A percentile compares a stretch with the other conserved stretches of the same genome.
Conservation (phyloP, 2,113 vertebrate genomes). For the Canis aureus region DNA sequence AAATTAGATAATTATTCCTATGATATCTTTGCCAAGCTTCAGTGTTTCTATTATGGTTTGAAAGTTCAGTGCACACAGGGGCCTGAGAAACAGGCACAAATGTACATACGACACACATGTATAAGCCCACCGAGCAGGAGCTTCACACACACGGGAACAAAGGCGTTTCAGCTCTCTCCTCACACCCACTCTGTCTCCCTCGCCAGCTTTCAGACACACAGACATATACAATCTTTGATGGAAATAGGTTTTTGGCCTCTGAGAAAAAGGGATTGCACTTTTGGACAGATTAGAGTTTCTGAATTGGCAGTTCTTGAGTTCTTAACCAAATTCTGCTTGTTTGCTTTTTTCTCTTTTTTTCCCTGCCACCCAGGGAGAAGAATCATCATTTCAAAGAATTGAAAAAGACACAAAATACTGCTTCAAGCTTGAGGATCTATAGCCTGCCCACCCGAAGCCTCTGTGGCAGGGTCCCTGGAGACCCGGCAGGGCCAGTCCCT, state of each 20-base stretch:
- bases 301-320: constrained; percentile 61
- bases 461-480: neutral
- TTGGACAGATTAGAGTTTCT: constrained; percentile 60
- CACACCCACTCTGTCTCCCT: neutral
- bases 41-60: constrained; percentile 59
- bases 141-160: neutral
- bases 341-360: constrained; percentile 34
- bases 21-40: constrained; percentile 73
- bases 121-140: neutral
- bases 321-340: constrained; percentile 60
- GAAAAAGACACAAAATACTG: constrained; percentile 34
- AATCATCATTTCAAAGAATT: constrained; percentile 69
- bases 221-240: neutral
- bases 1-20: constrained; percentile 71
- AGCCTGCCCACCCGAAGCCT: neutral
- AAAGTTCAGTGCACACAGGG: constrained; percentile 61
- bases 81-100: constrained; percentile 47
- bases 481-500: neutral
- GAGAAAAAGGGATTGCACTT: constrained; percentile 46
- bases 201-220: neutral
- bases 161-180: neutral
- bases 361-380: constrained; percentile 67
- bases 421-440: neutral
- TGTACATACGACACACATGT: neutral
- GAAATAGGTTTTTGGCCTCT: constrained; percentile 47